A percentile compares a stretch with the other conserved stretches of the same genome.
Evolutionary conservation across 2,113 vertebrate genomes (phyloP).

Genomic region (Planiliza haematocheilus): DNA sequence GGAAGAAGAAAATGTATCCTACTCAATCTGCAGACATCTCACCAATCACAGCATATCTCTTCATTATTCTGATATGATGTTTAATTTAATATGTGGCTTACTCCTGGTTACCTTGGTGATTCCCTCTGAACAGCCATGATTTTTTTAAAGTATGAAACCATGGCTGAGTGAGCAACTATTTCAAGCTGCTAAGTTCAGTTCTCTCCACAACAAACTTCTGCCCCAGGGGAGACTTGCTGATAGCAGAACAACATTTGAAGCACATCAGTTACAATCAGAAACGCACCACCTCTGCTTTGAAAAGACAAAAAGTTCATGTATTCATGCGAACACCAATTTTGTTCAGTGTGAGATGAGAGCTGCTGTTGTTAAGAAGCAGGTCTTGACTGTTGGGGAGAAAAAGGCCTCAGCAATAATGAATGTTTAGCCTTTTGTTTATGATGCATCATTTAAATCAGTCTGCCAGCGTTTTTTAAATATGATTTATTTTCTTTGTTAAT

Average conservation of each 20-base stretch:
- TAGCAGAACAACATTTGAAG: not conserved
- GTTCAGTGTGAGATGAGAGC: not conserved
- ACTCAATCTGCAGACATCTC: not conserved
- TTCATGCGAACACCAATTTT: not conserved
- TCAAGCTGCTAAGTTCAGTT: not conserved
- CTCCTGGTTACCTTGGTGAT: constrained; percentile 22
- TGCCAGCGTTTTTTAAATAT: not conserved
- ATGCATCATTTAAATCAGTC: not conserved
- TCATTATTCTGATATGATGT: constrained; percentile 26
- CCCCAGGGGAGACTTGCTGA: constrained; percentile 1
- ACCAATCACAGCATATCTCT: constrained; percentile 19
- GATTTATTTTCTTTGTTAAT: not conserved
- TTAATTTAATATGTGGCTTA: constrained; percentile 4
- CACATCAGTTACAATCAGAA: not conserved
- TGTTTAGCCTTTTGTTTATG: not conserved
- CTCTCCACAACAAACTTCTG: not conserved
- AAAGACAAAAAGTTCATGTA: not conserved
- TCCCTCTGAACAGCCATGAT: constrained; percentile 2
- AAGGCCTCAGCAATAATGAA: not conserved
- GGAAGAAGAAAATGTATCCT: not conserved
- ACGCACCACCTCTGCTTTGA: not conserved
- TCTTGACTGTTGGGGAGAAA: not conserved
- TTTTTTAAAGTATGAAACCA: constrained; percentile 14
- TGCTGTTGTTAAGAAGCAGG: not conserved
- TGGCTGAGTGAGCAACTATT: not conserved